These are phyloP conservation scores for Rhombomys opimus DNA, from an alignment of 2,113 vertebrate species.

Conservation along the genomic window DNA sequence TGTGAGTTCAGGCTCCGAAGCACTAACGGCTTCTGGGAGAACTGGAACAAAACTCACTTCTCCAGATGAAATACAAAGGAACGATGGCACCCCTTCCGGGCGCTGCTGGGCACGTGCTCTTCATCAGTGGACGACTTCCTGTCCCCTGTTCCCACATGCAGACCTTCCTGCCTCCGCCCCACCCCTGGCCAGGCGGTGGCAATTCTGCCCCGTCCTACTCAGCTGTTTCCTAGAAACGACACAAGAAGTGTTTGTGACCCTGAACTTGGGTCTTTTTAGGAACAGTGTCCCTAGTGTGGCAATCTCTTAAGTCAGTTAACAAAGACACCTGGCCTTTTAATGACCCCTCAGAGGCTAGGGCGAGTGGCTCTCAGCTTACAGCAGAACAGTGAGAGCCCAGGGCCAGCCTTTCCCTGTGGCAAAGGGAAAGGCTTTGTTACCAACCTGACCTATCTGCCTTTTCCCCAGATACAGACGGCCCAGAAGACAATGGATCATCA, in stretches of 20 bases:
- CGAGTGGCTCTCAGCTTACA: neutral
- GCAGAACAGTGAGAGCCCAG: too few relatives aligned
- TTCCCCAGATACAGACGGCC: constrained; percentile 11
- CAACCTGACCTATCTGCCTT: constrained; percentile 39
- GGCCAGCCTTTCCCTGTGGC: too few relatives aligned
- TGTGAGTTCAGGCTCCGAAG: neutral
- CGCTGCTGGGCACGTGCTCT: neutral
- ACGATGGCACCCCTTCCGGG: neutral
- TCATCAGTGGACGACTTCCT: too few relatives aligned
- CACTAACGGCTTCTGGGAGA: neutral
- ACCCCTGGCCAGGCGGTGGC: neutral
- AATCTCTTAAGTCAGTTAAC: neutral
- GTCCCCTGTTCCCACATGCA: neutral
- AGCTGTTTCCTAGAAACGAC: neutral
- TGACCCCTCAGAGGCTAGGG: too few relatives aligned
- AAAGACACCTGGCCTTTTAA: neutral
- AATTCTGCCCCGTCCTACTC: neutral
- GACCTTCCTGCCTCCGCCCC: neutral
- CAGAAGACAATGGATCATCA: neutral
- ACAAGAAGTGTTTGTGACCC: neutral
- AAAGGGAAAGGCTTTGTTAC: too few relatives aligned
- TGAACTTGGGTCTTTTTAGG: neutral
- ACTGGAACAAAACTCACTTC: neutral
- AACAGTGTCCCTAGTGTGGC: neutral
- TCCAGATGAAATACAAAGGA: neutral